Conservation (phyloP, 2,797 vertebrate genomes). For the Nannoperca obscura region DNA sequence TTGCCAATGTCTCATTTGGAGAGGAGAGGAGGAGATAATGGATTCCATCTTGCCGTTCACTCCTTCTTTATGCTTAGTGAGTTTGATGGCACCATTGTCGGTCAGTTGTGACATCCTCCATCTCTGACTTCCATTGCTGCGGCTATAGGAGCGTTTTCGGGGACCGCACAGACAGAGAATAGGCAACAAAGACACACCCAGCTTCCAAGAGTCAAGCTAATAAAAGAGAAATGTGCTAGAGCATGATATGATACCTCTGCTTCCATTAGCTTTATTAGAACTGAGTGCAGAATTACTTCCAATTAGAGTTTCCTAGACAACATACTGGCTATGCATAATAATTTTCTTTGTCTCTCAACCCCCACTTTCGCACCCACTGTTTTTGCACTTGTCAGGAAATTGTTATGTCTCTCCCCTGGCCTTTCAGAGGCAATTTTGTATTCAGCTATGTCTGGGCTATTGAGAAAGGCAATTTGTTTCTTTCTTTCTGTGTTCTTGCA, state of each 20-base stretch:
- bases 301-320: conserved; percentile 82
- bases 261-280: conserved; percentile 75
- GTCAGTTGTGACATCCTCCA: conserved; percentile 41
- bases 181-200: conserved; percentile 25
- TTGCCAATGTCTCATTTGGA: conserved; percentile 61
- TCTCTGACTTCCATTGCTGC: conserved; percentile 8
- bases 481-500: conserved; percentile 40
- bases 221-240: conserved; percentile 47
- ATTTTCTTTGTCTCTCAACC: conserved; percentile 54
- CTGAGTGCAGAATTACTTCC: conserved; percentile 76
- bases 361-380: conserved; percentile 38
- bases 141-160: conserved; percentile 22
- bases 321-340: conserved; percentile 64
- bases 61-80: conserved; percentile 73
- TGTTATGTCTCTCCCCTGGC: conserved; percentile 68
- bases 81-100: conserved; percentile 52
- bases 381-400: conserved; percentile 73
- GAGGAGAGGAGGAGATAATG: conserved; percentile 73
- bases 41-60: conserved; percentile 62
- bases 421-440: conserved; percentile 62
- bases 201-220: conserved; percentile 54
- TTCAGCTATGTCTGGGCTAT: conserved; percentile 54
- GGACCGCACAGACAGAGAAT: conserved; percentile 15
- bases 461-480: conserved; percentile 56
- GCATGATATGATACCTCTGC: conserved; percentile 60